These are phyloP conservation scores for Holocentrus rufus DNA, from an alignment of 2,797 vertebrate genomes.

Conservation along the genomic window DNA sequence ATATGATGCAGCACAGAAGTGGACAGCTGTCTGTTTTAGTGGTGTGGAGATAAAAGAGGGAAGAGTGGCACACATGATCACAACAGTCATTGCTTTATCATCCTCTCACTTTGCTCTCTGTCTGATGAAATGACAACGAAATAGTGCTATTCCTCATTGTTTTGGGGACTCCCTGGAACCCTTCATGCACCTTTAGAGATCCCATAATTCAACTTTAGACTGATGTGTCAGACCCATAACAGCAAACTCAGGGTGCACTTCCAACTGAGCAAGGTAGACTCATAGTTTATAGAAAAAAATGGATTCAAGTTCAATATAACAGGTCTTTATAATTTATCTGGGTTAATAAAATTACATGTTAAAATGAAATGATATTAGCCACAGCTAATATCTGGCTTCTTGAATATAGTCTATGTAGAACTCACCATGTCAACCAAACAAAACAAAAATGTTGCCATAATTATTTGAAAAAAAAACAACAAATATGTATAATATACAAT, in stretches of 20 bases:
- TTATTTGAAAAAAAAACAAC: not conserved
- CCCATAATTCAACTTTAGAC: too few species aligned
- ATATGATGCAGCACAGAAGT: not conserved
- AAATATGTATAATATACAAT: not conserved
- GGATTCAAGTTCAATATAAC: too few species aligned
- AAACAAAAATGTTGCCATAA: not conserved
- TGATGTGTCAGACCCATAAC: too few species aligned
- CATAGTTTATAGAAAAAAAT: too few species aligned
- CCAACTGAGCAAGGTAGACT: too few species aligned
- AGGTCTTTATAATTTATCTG: not conserved
- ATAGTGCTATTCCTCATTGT: conserved; percentile 19
- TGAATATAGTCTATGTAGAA: not conserved
- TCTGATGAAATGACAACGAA: conserved; percentile 21
- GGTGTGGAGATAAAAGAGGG: too few species aligned
- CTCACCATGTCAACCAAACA: too few species aligned
- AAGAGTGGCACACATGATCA: not conserved
- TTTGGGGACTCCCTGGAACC: conserved; percentile 5
- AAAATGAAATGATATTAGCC: not conserved
- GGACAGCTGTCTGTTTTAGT: not conserved
- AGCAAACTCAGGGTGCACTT: too few species aligned
- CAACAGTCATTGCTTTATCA: not conserved
- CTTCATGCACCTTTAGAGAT: too few species aligned
- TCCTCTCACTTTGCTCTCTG: too few species aligned
- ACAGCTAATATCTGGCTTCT: not conserved
- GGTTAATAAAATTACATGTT: not conserved